Percentiles rank a stretch among this genome's conserved stretches.
Evolutionary conservation across 2,113 vertebrate species (phyloP).

Genomic region (Phrynosoma blainvillii): DNA sequence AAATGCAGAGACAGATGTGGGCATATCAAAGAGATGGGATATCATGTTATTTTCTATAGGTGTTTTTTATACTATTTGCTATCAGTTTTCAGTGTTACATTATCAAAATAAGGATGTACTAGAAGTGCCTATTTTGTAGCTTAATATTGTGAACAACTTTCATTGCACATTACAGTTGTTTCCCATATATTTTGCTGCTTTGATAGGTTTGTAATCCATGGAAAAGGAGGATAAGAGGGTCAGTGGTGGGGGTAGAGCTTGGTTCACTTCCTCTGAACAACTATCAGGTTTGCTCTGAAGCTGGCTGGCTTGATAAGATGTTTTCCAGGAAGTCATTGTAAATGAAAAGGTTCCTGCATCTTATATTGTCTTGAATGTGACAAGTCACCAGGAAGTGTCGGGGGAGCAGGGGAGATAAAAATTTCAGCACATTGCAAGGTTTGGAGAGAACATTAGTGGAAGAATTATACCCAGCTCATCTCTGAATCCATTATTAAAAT

Average conservation of each 20-base stretch:
- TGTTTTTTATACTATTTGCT: not conserved
- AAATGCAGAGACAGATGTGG: not conserved
- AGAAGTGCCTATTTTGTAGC: not conserved
- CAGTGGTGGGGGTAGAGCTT: not conserved
- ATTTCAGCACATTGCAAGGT: not conserved
- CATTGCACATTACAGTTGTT: not conserved
- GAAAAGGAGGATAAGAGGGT: not conserved
- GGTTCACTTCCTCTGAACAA: constrained; percentile 59
- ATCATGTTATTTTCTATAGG: not conserved
- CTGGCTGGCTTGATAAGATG: constrained; percentile 81
- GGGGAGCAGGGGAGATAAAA: constrained; percentile 20
- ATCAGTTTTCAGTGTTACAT: not conserved
- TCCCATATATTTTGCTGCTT: constrained; percentile 4
- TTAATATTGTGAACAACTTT: not conserved
- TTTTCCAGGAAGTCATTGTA: constrained; percentile 85
- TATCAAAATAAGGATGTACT: not conserved
- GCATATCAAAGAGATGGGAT: not conserved
- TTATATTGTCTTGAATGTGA: constrained; percentile 55
- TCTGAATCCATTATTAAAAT: not conserved
- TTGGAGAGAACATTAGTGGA: not conserved
- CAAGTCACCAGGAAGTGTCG: constrained; percentile 67
- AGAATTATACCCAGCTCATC: constrained; percentile 7
- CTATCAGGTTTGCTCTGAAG: constrained; percentile 70
- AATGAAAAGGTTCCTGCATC: constrained; percentile 82
- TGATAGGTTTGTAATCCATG: constrained; percentile 5